Base-by-base conservation (phyloP, 1,140 invertebrate genomes). In the Polypedilum vanderplanki region DNA sequence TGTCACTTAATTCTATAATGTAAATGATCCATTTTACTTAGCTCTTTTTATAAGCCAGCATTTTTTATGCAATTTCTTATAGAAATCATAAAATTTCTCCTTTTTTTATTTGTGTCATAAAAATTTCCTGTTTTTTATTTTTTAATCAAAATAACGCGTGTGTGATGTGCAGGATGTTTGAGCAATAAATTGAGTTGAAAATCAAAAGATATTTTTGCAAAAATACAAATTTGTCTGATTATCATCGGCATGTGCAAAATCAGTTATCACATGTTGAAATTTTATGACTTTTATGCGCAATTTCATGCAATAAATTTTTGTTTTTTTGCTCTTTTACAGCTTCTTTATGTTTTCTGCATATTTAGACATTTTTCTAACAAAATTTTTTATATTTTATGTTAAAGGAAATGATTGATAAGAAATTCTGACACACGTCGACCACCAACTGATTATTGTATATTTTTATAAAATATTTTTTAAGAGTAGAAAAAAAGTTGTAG, bases 381-480 rank as follows among this genome's bases (percentile, higher is more conserved):
- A 57, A 57, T 57, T 15, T 57, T 33, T 33, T 5, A 33, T n/a
- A n/a, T n/a, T 33, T 33, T 33, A 3, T 33, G 24, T 57, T 57
- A 57, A 57, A 57, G 46, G 46, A 57, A 57, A 57, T 57, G 46
- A 57, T 57, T 57, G 46, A 57, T 12, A 57, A 4, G n/a, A 57
- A 12, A 57, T 12, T n/a, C 1, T n/a, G 46, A 57, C 46, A 57
- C 46, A 57, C 46, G 46, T n/a, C 46, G 46, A 57, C 46, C 46
- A 57, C 46, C 46, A 57, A 57, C 46, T 57, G 46, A 57, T 57
- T 57, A 57, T n/a, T n/a, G n/a, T 15, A n/a, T 57, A n/a, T n/a
- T n/a, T 57, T 12, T 12, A n/a, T 4, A 57, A 46, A 46, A 46
- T 1, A 57, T 12, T 57, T n/a, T n/a, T n/a, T n/a, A 57, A 57